Evolutionary conservation across 2,113 vertebrate species (phyloP).

Genomic region (Perca flavescens): DNA sequence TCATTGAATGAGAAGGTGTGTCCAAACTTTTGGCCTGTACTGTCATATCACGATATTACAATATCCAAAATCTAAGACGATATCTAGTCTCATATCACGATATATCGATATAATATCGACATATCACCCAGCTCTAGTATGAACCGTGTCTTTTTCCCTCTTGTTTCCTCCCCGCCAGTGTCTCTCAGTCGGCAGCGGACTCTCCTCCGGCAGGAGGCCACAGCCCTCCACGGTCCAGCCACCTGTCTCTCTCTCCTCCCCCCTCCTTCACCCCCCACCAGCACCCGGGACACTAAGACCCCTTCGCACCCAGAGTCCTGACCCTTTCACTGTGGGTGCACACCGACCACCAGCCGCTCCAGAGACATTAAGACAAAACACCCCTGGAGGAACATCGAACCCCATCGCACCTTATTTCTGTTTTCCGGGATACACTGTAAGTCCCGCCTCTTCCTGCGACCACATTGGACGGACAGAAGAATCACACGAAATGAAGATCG

Average conservation of each 20-base stretch:
- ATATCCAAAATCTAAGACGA: too few species aligned
- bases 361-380: not conserved
- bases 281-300: constrained; percentile 60
- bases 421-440: constrained; percentile 23
- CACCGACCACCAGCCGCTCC: constrained; percentile 15
- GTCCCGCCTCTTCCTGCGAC: constrained; percentile 31
- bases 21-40: too few species aligned
- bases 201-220: constrained; percentile 69
- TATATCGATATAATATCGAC: too few species aligned
- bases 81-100: too few species aligned
- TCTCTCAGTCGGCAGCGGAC: constrained; percentile 75
- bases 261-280: constrained; percentile 78
- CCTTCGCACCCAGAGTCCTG: not conserved
- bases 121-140: too few species aligned
- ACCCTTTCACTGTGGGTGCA: constrained; percentile 17
- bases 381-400: not conserved
- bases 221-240: constrained; percentile 65
- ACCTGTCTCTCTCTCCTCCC: constrained; percentile 77
- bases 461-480: not conserved
- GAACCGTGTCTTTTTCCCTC: not conserved
- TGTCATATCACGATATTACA: too few species aligned
- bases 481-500: not conserved
- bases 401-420: constrained; percentile 25
- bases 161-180: constrained; percentile 57
- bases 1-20: too few species aligned